Percentiles rank a stretch among this genome's conserved stretches.
These are phyloP conservation scores for Polyommatus icarus DNA, from an alignment of 2,888 invertebrate species.

Conservation along the genomic window DNA sequence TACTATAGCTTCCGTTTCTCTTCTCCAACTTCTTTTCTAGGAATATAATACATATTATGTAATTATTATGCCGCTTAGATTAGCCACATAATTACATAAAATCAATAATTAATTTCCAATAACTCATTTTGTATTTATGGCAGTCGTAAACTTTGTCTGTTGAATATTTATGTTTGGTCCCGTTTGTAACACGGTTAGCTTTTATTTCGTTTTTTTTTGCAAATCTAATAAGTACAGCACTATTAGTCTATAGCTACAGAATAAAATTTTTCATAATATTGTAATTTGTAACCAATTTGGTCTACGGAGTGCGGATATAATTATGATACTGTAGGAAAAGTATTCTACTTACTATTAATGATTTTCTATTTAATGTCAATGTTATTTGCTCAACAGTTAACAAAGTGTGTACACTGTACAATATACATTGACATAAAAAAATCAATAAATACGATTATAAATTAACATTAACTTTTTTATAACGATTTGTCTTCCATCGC, in stretches of 20 bases:
- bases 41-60: neutral
- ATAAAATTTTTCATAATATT: neutral
- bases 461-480: neutral
- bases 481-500: neutral
- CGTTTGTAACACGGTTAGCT: slow-evolving; percentile 13
- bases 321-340: no score
- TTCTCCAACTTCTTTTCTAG: neutral
- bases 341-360: neutral
- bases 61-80: neutral
- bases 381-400: neutral
- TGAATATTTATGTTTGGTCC: slow-evolving; percentile 30
- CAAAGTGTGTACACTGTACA: neutral
- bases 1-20: neutral
- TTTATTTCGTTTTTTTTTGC: slow-evolving; percentile 31
- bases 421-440: neutral
- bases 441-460: neutral
- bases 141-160: slow-evolving; percentile 27
- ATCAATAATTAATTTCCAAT: slow-evolving; percentile 23
- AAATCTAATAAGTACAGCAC: neutral
- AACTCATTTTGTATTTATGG: slow-evolving; percentile 24
- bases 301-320: neutral
- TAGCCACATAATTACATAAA: neutral
- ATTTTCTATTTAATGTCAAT: no score
- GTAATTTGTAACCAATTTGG: neutral
- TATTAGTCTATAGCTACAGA: neutral